Evolutionary conservation across 2,888 invertebrate genomes (phyloP).

Genomic region (Timandra comae): DNA sequence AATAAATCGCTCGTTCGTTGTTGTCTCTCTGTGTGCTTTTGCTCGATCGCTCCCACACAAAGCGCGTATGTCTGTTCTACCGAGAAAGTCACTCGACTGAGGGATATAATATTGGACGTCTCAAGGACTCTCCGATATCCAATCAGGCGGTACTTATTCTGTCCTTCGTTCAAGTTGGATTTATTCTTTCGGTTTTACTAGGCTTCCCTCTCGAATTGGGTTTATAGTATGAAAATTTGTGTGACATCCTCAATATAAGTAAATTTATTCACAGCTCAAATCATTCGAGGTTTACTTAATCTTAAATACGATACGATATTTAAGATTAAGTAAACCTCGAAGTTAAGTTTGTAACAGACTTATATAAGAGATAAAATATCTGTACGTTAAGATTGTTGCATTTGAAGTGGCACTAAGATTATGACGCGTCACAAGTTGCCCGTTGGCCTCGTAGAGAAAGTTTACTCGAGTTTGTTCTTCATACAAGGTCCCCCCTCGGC

Average conservation of each 20-base stretch:
- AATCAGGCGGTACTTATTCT: conserved; percentile 21
- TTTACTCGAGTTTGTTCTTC: conserved; percentile 41
- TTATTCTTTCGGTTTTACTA: conserved; percentile 16
- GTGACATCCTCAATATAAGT: conserved; percentile 10
- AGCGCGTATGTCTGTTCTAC: conserved; percentile 17
- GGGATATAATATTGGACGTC: conserved; percentile 22
- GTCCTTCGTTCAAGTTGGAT: conserved; percentile 20
- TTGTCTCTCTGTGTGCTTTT: conserved; percentile 10
- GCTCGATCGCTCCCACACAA: conserved; percentile 11
- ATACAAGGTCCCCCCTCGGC: conserved; percentile 7
- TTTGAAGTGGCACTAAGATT: conserved; percentile 39
- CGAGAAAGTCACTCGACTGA: conserved; percentile 24
- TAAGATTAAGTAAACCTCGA: no score
- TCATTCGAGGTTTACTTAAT: conserved; percentile 14
- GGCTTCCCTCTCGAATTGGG: conserved; percentile 7
- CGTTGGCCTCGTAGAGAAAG: conserved; percentile 51
- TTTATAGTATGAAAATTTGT: conserved; percentile 5
- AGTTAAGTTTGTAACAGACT: no score
- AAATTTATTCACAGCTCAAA: conserved; percentile 8
- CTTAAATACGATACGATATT: conserved; percentile 7
- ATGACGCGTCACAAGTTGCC: conserved; percentile 53
- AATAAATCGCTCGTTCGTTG: conserved; percentile 15
- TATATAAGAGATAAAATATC: no score
- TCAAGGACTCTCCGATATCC: conserved; percentile 23
- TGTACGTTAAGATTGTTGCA: conserved; percentile 16